A percentile compares a stretch with the other conserved stretches of the same genome.
These are phyloP conservation scores for Platorchestia sp. DNA, from an alignment of 1,140 invertebrate genomes.

Conservation along the genomic window DNA sequence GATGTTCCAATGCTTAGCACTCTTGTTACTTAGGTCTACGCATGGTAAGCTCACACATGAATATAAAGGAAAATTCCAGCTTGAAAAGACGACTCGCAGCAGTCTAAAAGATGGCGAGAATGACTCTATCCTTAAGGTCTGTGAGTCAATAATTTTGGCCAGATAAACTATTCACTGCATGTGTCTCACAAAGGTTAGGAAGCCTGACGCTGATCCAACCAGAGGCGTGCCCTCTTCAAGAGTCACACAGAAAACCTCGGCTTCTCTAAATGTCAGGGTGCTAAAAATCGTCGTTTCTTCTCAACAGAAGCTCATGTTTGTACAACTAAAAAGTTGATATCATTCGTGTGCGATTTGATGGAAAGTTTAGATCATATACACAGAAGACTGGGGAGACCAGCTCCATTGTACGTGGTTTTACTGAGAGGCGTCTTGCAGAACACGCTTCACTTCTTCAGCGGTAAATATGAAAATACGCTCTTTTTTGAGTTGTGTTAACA, in stretches of 20 bases:
- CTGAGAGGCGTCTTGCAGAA: no score
- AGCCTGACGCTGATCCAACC: background rate
- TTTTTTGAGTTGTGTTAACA: no score
- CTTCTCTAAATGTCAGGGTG: background rate
- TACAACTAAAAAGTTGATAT: background rate
- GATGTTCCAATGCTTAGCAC: background rate
- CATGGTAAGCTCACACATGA: background rate
- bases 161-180: constrained; percentile 1
- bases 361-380: background rate
- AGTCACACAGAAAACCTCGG: background rate
- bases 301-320: background rate
- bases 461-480: background rate
- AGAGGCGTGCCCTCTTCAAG: background rate
- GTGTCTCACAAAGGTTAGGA: constrained; percentile 28
- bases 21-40: background rate
- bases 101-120: background rate
- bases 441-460: background rate
- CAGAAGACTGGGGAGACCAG: background rate
- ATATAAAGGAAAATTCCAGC: background rate
- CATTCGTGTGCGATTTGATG: background rate
- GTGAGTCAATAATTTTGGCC: background rate
- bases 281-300: background rate
- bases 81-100: background rate
- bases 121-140: background rate
- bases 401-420: no score